Evolutionary conservation across 2,888 invertebrate species (phyloP).

Genomic region (Calameuta filiformis): DNA sequence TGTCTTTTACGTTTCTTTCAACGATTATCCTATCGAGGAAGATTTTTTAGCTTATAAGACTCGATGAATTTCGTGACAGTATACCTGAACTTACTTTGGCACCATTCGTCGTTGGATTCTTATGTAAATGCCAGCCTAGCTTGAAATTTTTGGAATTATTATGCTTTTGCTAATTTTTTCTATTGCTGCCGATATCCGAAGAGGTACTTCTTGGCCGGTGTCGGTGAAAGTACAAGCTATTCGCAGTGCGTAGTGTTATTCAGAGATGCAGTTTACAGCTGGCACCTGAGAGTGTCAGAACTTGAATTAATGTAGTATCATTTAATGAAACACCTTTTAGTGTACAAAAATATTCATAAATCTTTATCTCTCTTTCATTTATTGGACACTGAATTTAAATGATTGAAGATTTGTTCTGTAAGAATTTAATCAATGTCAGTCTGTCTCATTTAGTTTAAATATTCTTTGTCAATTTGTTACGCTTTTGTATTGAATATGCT

Average conservation of each 20-base stretch:
- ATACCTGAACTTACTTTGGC: not conserved
- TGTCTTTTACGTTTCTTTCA: not conserved
- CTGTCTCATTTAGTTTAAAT: not conserved
- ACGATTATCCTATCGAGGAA: not conserved
- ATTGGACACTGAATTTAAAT: not conserved
- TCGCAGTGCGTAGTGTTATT: not conserved
- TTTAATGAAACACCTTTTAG: not conserved
- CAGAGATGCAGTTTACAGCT: not conserved
- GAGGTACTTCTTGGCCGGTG: constrained; percentile 40
- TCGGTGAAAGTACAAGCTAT: constrained; percentile 37
- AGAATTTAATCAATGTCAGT: not conserved
- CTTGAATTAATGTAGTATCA: not conserved
- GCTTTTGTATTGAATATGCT: not conserved
- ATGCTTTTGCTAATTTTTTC: not conserved
- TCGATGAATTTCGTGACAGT: not conserved
- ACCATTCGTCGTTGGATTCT: not conserved
- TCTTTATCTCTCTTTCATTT: not conserved
- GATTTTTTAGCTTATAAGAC: not conserved
- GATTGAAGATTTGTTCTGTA: not conserved
- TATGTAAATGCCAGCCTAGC: not conserved
- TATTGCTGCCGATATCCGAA: constrained; percentile 39
- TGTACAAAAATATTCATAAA: not conserved
- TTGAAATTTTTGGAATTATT: not conserved
- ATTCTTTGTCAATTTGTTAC: not conserved
- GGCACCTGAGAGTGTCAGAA: not conserved